Evolutionary conservation across 2,797 vertebrate species (phyloP), one percentile per base, ranked within the genome.

Genomic region (Myioborus miniatus): DNA sequence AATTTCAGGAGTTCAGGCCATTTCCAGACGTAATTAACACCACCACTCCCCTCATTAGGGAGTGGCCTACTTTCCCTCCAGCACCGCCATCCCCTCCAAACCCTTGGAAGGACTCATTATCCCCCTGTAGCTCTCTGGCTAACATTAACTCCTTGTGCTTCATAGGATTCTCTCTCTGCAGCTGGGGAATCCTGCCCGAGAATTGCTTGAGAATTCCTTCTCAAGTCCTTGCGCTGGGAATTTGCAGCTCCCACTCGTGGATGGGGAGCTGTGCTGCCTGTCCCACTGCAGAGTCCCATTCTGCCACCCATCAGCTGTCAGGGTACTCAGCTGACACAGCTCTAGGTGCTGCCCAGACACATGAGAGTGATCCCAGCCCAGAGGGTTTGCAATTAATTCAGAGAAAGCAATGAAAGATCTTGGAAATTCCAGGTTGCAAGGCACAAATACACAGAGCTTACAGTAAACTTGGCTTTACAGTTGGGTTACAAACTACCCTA

Each of bases 21-120:
- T 96, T 96, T 97, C 58, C 56, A 90, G 56, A 79, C 4, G 1
- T 78, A 95, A 94, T 96, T 97, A 96, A 85, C 87, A 91, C 41
- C 71, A 96, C 67, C 90, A 91, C 80, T 93, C 81, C 91, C 83
- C 69, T 96, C 95, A 91, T 94, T 94, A 95, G 74, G 4, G 82
- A 95, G 69, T 68, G 89, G 58, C 90, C 93, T 95, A 89, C 89
- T 95, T 97, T 94, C 80, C 90, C 64, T 74, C 52, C 64, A 86
- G 63, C 44, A 20, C 49, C 82, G 20, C 41, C 75, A 83, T 81
- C 34, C 78, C 69, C 72, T 49, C 29, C 29, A 32, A 65, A 80
- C 44, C 20, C 75, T 94, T 63, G 52, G 60, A 83, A 87, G 71
- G 81, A 53, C 27, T 75, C 46, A 4, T 24, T 71, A 75, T 44